Base-by-base conservation (phyloP, 1,140 invertebrate genomes). In the Dendroctonus valens region DNA sequence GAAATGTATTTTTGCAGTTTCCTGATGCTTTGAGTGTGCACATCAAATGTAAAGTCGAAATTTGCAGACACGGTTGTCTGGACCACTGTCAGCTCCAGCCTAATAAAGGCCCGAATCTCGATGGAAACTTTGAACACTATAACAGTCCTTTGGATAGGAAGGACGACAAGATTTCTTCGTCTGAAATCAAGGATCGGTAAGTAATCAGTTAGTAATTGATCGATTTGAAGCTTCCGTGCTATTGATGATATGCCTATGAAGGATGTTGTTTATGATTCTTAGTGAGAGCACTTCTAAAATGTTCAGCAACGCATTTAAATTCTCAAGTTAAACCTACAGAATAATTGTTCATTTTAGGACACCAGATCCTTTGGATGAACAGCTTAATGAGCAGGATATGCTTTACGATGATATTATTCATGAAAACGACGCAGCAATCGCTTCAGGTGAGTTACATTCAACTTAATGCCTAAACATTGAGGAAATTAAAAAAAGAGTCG, bases 1-100 rank as follows among this genome's bases (percentile, higher is more conserved):
- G 12, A 11, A 26, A 26, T 26, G 26, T 26, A 26, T 26, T 55
- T 60, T 53, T 63, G 6, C 42, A 68, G 79, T 97, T 97, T 78
- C 94, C 94, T 0, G 94, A 97, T 74, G 93, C 94, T 0, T 83
- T 96, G 9, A 93, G 92, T 72, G 94, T 97, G 5, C 92, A 96
- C 76, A 93, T 97, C 69, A 90, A 94, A 71, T 97, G 94, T 81
- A 96, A 94, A 80, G 74, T 75, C 46, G 93, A 96, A 78, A 95
- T 96, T 70, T 96, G 93, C 76, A 83, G 93, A 37, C 92, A 94
- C 73, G 93, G 93, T 2, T 96, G 94, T 76, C 79, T 94, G 52
- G 92, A 94, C 75, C 92, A 94, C 74, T 95, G 92, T 75, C 91
- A 90, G 78, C 77, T 86, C n/a, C 79, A 54, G 73, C 78, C 69